These are phyloP conservation scores for Drosophila rellima DNA, from an alignment of 2,888 invertebrate genomes.

Conservation along the genomic window DNA sequence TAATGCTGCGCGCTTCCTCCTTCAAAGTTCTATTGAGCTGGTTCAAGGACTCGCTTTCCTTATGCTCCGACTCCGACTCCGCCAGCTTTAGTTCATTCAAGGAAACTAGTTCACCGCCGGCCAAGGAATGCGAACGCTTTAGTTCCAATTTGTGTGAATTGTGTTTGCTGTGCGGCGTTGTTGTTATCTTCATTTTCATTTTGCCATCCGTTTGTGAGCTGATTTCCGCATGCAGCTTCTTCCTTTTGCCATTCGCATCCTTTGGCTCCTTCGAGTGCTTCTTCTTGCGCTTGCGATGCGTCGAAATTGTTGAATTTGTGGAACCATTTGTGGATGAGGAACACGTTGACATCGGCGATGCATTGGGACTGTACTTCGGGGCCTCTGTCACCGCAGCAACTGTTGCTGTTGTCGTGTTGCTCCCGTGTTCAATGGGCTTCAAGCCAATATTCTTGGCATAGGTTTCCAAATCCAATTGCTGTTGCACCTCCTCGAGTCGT, in stretches of 20 bases:
- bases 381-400: slow-evolving; percentile 31
- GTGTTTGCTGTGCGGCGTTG: slow-evolving; percentile 76
- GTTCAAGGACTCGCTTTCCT: slow-evolving; percentile 49
- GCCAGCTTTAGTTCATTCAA: slow-evolving; percentile 51
- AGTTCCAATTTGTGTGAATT: slow-evolving; percentile 79
- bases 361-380: slow-evolving; percentile 81
- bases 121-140: slow-evolving; percentile 73
- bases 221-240: slow-evolving; percentile 88
- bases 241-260: slow-evolving; percentile 85
- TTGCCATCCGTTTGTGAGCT: slow-evolving; percentile 86
- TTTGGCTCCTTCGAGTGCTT: slow-evolving; percentile 87
- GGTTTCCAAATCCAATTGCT: slow-evolving; percentile 83
- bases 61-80: slow-evolving; percentile 31
- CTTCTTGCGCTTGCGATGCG: slow-evolving; percentile 87
- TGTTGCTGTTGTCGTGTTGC: background rate
- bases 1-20: slow-evolving; percentile 79
- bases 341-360: slow-evolving; percentile 83
- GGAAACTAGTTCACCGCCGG: slow-evolving; percentile 57
- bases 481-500: slow-evolving; percentile 59
- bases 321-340: slow-evolving; percentile 81
- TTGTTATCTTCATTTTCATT: slow-evolving; percentile 87
- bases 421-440: slow-evolving; percentile 81
- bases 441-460: slow-evolving; percentile 85
- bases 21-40: slow-evolving; percentile 70
- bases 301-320: slow-evolving; percentile 57